Conservation (phyloP, 2,113 vertebrate species). For the Indicator indicator region DNA sequence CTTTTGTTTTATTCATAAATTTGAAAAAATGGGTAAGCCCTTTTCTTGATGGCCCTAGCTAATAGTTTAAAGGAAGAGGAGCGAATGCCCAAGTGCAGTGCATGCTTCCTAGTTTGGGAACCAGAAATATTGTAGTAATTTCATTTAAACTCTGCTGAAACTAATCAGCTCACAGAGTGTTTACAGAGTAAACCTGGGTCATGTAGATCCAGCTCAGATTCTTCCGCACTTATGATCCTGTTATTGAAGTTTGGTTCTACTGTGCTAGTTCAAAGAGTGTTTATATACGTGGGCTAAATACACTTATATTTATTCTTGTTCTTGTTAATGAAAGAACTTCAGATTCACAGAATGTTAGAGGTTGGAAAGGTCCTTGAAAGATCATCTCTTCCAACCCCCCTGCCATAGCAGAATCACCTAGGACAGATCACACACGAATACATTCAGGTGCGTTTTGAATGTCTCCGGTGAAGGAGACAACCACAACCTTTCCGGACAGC, state of each 20-base stretch:
- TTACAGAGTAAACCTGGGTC: neutral
- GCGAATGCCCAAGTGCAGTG: neutral
- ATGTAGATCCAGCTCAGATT: neutral
- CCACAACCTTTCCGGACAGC: too few species aligned
- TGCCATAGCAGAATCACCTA: too few species aligned
- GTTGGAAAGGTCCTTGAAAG: too few species aligned
- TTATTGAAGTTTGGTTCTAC: neutral
- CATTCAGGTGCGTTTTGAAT: too few species aligned
- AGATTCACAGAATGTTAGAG: neutral
- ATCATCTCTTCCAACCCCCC: too few species aligned
- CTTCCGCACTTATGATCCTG: neutral
- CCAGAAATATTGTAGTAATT: neutral
- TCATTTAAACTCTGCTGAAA: neutral
- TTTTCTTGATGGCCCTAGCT: neutral
- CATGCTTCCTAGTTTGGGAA: neutral
- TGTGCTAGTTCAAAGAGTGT: neutral
- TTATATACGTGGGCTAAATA: neutral
- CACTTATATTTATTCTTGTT: neutral
- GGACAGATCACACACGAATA: too few species aligned
- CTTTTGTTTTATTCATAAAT: neutral
- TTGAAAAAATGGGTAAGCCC: neutral
- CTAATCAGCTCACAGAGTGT: neutral
- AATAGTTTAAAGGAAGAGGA: neutral
- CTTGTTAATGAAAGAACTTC: neutral
- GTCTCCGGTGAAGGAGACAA: too few species aligned